Percentiles rank a stretch among this genome's conserved stretches.
Evolutionary conservation across 2,888 invertebrate genomes (phyloP).

Genomic region (Stegophylla sp.): DNA sequence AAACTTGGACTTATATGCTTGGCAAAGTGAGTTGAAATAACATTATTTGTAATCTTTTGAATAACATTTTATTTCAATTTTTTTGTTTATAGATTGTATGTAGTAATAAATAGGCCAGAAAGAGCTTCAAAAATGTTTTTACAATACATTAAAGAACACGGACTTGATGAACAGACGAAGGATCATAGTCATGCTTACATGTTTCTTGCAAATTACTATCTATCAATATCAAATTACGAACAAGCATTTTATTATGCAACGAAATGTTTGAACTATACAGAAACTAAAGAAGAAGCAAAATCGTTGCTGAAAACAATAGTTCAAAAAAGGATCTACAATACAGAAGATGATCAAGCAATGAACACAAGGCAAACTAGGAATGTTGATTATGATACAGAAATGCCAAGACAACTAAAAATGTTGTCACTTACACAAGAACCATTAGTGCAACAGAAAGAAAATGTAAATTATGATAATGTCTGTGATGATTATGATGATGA

Average conservation of each 20-base stretch:
- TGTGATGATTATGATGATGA: slow-evolving; percentile 5
- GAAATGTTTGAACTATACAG: slow-evolving; percentile 90
- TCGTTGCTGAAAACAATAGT: slow-evolving; percentile 85
- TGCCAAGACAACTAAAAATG: slow-evolving; percentile 48
- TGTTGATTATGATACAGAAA: slow-evolving; percentile 47
- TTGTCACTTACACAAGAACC: slow-evolving; percentile 40
- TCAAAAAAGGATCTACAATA: slow-evolving; percentile 68
- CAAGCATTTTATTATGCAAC: slow-evolving; percentile 92
- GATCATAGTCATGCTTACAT: slow-evolving; percentile 86
- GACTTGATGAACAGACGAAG: slow-evolving; percentile 72
- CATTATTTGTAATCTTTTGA: neutral
- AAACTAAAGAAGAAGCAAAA: slow-evolving; percentile 93
- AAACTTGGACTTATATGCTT: slow-evolving; percentile 92
- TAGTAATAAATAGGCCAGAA: slow-evolving; percentile 82
- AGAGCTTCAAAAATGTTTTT: slow-evolving; percentile 92
- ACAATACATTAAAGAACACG: slow-evolving; percentile 81
- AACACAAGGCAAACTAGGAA: slow-evolving; percentile 11
- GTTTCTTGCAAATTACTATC: slow-evolving; percentile 89
- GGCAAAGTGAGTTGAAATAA: slow-evolving; percentile 74
- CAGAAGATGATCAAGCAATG: slow-evolving; percentile 34
- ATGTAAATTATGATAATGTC: neutral
- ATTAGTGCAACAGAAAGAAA: neutral
- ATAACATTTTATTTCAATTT: slow-evolving; percentile 8
- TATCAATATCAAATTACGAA: slow-evolving; percentile 81
- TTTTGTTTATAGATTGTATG: slow-evolving; percentile 75